These are phyloP conservation scores for Drosophila putrida DNA, from an alignment of 2,888 invertebrate species.

Conservation along the genomic window DNA sequence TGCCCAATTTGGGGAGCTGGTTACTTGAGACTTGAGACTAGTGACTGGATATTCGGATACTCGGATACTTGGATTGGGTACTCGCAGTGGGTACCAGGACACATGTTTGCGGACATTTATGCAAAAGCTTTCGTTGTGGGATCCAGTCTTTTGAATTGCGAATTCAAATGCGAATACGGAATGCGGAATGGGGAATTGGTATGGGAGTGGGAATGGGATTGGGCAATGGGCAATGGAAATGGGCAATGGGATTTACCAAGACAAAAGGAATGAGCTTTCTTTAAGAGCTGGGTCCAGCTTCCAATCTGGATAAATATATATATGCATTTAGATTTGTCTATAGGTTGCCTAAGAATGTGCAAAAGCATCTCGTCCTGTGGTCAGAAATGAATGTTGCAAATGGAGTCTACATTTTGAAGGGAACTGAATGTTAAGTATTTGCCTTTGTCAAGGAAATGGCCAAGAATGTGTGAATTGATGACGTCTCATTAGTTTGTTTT, in stretches of 20 bases:
- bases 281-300: slow-evolving; percentile 26
- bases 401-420: too few relatives aligned
- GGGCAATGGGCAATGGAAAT: not conserved
- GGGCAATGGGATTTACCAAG: slow-evolving; percentile 18
- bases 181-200: slow-evolving; percentile 10
- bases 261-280: not conserved
- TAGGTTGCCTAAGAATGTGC: not conserved
- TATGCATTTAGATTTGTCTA: slow-evolving; percentile 7
- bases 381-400: not conserved
- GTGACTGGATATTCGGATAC: slow-evolving; percentile 1
- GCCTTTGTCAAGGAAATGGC: not conserved
- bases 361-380: not conserved
- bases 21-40: slow-evolving; percentile 18
- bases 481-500: not conserved
- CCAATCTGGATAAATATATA: slow-evolving; percentile 13
- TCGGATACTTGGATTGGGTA: not conserved
- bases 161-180: slow-evolving; percentile 30
- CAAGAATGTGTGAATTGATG: not conserved
- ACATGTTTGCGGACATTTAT: slow-evolving; percentile 81
- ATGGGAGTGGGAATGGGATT: slow-evolving; percentile 1
- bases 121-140: slow-evolving; percentile 64
- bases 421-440: too few relatives aligned
- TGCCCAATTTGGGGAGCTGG: slow-evolving; percentile 38
- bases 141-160: slow-evolving; percentile 41
- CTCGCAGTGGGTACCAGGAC: slow-evolving; percentile 38